Evolutionary conservation across 2,113 vertebrate species (phyloP), one percentile per base, ranked within the genome.

Genomic region (Leptosomus discolor): DNA sequence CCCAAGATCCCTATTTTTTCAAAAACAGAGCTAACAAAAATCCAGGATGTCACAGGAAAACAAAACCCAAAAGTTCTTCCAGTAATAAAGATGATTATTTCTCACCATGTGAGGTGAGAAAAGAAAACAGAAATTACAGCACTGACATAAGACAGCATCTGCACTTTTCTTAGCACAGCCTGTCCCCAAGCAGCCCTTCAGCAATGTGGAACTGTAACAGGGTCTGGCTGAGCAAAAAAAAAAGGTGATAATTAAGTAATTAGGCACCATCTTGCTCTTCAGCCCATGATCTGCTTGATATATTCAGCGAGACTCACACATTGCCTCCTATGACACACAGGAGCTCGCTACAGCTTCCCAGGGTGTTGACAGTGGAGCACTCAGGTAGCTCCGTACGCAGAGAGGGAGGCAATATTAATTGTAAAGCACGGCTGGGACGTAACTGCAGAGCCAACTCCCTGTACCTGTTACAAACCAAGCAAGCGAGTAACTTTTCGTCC

Each of bases 241-340:
- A 51, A 43, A 91, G 26, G 89, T 65, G 92, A 87, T 85, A 95
- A 97, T 96, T 88, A 95, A 94, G 68, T 94, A 93, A 95, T 95
- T 97, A 96, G 77, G 68, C 39, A 94, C 30, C 57, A 79, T 64
- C 91, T 69, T 84, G 21, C 39, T 89, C 65, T 85, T 64, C 73
- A 87, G 69, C 20, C 65, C 17, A 1, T 50, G 69, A 81, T 81
- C 36, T 81, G n/a, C 46, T 78, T 67, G 60, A 95, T 91, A 27
- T 26, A 87, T 91, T 86, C 80, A 85, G 76, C 53, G 50, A 92
- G 69, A 84, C 39, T 87, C 89, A 77, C 73, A 81, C 43, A 23
- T 70, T 74, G 16, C 27, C n/a, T 77, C 30, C 60, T 46, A 30
- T 43, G 60, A 57, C 54, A 71, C 15, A 63, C 0, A 67, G 46